Conservation (phyloP, 1,140 invertebrate species). For the Apis dorsata region DNA sequence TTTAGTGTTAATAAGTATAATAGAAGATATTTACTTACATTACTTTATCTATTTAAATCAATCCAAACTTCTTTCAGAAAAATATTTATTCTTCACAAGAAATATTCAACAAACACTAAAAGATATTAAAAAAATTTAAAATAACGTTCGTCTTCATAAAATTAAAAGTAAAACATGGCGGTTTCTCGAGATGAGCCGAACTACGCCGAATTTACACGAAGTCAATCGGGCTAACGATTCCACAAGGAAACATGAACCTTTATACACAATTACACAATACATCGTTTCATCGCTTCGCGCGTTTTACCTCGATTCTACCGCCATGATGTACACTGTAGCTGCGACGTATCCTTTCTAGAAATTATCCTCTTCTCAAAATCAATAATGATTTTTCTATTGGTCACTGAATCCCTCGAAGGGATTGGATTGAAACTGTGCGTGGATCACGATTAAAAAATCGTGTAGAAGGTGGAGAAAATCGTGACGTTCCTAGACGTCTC, state of each 20-base stretch:
- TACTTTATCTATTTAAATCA: too few species aligned
- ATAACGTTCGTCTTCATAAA: too few species aligned
- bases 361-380: not conserved
- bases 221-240: not conserved
- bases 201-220: not conserved
- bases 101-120: too few species aligned
- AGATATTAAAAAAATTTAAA: not conserved
- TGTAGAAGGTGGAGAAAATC: not conserved
- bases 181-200: not conserved
- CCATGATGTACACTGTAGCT: constrained; percentile 43
- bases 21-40: too few species aligned
- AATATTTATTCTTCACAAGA: too few species aligned
- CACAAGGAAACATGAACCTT: not conserved
- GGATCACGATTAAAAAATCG: constrained; percentile 9
- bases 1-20: too few species aligned
- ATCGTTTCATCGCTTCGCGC: not conserved
- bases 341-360: not conserved
- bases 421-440: not conserved
- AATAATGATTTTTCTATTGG: not conserved
- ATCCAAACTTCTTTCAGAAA: too few species aligned
- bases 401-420: too few species aligned
- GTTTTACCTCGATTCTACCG: constrained; percentile 66
- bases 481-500: not conserved
- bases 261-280: not conserved
- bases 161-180: not conserved